These are phyloP conservation scores for Orchesellides sinensis DNA, from an alignment of 2,888 invertebrate genomes.

Conservation along the genomic window DNA sequence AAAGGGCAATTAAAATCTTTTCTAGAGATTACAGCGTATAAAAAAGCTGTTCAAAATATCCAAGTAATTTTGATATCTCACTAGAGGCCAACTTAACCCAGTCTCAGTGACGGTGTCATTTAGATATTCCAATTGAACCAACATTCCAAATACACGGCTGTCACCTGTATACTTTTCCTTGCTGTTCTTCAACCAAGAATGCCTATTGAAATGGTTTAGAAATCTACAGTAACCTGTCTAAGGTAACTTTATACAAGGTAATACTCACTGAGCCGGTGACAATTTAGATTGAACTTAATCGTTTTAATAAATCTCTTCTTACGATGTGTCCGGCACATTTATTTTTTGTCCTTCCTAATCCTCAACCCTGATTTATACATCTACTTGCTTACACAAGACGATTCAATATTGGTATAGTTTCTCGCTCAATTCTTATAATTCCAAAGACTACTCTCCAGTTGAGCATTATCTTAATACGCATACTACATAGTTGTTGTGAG, in stretches of 20 bases:
- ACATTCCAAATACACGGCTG: conserved; percentile 38
- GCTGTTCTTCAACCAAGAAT: neutral
- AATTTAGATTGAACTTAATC: conserved; percentile 65
- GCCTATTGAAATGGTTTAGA: neutral
- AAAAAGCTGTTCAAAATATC: conserved; percentile 12
- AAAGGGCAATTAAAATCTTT: conserved; percentile 26
- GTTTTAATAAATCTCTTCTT: conserved; percentile 67
- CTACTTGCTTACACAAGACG: neutral
- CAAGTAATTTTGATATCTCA: conserved; percentile 54
- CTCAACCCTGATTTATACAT: conserved; percentile 59
- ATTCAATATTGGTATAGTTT: no score
- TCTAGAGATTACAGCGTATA: conserved; percentile 11
- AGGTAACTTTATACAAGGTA: conserved; percentile 40
- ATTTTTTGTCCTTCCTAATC: conserved; percentile 45
- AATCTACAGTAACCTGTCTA: conserved; percentile 25
- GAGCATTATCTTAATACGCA: conserved; percentile 52
- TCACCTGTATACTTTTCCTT: neutral
- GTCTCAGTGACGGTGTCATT: conserved; percentile 21
- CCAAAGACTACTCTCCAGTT: conserved; percentile 20
- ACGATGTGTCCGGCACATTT: conserved; percentile 57
- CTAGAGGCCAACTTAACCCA: conserved; percentile 54
- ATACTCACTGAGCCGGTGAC: conserved; percentile 38
- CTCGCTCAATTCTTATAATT: neutral
- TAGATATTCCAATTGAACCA: conserved; percentile 1
- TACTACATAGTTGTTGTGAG: neutral